Conservation (phyloP, 64 coral and sea anemone species). For the Dendrophyllia cribrosa region DNA sequence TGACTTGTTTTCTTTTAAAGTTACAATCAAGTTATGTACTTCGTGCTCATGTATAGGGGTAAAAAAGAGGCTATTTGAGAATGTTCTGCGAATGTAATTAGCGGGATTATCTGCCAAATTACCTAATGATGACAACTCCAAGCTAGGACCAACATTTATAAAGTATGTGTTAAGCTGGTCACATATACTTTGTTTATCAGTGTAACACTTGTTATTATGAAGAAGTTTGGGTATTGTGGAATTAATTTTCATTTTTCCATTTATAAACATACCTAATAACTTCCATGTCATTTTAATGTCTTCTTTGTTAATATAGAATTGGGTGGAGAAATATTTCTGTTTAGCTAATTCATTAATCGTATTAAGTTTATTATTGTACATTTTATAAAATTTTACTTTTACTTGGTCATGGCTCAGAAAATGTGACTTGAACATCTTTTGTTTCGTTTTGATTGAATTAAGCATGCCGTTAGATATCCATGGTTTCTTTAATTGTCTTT, state of each 20-base stretch:
- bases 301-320: constrained; percentile 43
- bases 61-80: constrained; percentile 45
- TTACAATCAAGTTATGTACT: constrained; percentile 13
- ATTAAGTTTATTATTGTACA: constrained; percentile 43
- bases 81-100: constrained; percentile 4
- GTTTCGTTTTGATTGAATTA: constrained; percentile 38
- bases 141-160: constrained; percentile 33
- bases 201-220: constrained; percentile 34
- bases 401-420: constrained; percentile 21
- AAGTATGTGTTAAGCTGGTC: constrained; percentile 2
- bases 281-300: constrained; percentile 57
- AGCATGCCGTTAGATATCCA: constrained; percentile 18
- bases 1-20: constrained; percentile 17
- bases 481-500: constrained; percentile 53
- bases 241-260: not conserved
- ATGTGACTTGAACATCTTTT: constrained; percentile 38
- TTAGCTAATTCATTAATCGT: constrained; percentile 21
- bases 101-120: constrained; percentile 1
- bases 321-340: constrained; percentile 21
- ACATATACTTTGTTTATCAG: not conserved
- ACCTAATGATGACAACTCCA: not conserved
- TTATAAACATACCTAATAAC: constrained; percentile 44
- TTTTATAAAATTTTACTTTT: constrained; percentile 6
- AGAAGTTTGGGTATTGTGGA: not conserved
- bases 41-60: not conserved